phyloP scores from a whole-genome alignment of 30 jellyfish, hydroid and myxozoan genomes.

The Clytia hemisphaerica region DNA sequence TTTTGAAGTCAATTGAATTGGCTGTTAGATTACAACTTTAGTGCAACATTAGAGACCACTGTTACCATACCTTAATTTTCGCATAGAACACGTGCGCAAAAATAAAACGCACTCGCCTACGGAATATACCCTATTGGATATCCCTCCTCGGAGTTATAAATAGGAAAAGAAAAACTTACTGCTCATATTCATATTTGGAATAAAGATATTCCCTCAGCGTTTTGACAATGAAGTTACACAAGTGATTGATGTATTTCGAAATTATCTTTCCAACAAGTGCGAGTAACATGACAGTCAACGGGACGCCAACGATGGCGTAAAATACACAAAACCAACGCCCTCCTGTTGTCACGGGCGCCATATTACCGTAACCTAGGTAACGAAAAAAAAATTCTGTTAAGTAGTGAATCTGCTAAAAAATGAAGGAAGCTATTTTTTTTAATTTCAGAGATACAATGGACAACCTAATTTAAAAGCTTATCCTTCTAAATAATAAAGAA shows the following conservation, averaged over 20 bases:
- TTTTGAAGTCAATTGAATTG: too few relatives aligned
- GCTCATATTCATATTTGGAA: slow-evolving; percentile 58
- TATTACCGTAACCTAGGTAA: slow-evolving; percentile 73
- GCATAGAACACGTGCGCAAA: too few relatives aligned
- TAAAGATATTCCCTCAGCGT: slow-evolving; percentile 54
- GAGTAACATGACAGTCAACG: slow-evolving; percentile 63
- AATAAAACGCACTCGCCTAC: too few relatives aligned
- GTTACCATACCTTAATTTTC: too few relatives aligned
- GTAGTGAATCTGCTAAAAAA: too few relatives aligned
- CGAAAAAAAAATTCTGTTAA: neutral
- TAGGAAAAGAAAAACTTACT: slow-evolving; percentile 30
- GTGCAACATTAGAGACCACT: too few relatives aligned
- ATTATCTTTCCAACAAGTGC: slow-evolving; percentile 81
- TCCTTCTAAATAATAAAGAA: too few relatives aligned
- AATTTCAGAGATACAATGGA: too few relatives aligned
- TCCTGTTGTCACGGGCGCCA: slow-evolving; percentile 70
- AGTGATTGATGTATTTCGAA: slow-evolving; percentile 67
- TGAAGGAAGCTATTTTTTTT: too few relatives aligned
- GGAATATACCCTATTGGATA: too few relatives aligned
- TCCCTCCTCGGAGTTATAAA: neutral
- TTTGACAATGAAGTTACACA: slow-evolving; percentile 58
- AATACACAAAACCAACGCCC: slow-evolving; percentile 90
- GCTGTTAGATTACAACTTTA: too few relatives aligned
- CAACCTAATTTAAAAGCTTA: too few relatives aligned
- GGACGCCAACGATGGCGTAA: slow-evolving; percentile 87